These are phyloP conservation scores for Baccha elongata DNA, from an alignment of 2,888 invertebrate species.

Conservation along the genomic window DNA sequence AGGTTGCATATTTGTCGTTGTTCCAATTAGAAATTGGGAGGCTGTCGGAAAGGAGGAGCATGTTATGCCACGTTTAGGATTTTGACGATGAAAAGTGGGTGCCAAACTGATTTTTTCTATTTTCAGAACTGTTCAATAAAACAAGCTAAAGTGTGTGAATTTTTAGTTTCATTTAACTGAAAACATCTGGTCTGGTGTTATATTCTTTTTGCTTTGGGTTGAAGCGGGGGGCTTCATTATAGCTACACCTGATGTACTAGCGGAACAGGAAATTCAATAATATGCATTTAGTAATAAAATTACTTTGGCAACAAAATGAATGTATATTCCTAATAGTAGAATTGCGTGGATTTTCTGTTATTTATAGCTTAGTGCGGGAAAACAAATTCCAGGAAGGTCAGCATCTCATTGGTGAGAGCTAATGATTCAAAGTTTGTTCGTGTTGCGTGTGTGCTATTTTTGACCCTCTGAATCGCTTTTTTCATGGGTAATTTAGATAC, in stretches of 20 bases:
- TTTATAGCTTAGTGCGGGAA: constrained; percentile 10
- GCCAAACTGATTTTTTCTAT: constrained; percentile 42
- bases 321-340: not conserved
- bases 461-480: constrained; percentile 5
- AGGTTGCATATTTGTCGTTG: constrained; percentile 66
- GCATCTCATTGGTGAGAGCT: constrained; percentile 27
- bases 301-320: not conserved
- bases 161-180: constrained; percentile 1
- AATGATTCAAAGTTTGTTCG: constrained; percentile 53
- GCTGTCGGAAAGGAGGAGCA: not conserved
- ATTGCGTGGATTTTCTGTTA: constrained; percentile 19
- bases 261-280: constrained; percentile 60
- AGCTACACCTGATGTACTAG: constrained; percentile 11
- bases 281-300: constrained; percentile 36
- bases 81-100: constrained; percentile 42
- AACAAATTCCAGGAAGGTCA: constrained; percentile 58
- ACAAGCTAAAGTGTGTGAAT: constrained; percentile 18
- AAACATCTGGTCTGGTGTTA: constrained; percentile 58
- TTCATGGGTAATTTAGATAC: constrained; percentile 15
- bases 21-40: constrained; percentile 52
- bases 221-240: not conserved
- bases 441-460: constrained; percentile 37
- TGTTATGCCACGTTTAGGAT: not conserved
- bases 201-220: not conserved
- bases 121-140: constrained; percentile 26